These are phyloP conservation scores for Furnarius figulus DNA, from an alignment of 2,113 vertebrate genomes.

Conservation along the genomic window DNA sequence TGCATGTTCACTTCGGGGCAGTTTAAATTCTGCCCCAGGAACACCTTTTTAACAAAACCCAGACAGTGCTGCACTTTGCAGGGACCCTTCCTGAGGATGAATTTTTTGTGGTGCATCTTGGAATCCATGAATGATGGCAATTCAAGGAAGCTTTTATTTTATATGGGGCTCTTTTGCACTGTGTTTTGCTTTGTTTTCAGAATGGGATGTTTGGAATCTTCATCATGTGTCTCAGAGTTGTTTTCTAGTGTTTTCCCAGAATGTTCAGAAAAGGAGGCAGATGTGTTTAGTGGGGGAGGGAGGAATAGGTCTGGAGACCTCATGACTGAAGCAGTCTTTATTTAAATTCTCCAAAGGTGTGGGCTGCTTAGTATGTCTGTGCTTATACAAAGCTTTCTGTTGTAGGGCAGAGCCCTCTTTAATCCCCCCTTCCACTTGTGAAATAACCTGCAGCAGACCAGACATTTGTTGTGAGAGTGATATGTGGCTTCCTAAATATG, in stretches of 20 bases:
- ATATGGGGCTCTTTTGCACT: background rate
- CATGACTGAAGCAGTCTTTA: background rate
- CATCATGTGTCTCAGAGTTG: background rate
- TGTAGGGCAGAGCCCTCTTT: background rate
- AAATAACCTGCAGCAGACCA: background rate
- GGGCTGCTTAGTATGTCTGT: background rate
- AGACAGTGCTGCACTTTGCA: background rate
- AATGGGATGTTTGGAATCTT: background rate
- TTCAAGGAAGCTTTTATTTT: background rate
- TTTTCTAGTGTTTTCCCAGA: background rate
- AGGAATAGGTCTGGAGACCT: background rate
- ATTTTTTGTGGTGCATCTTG: background rate
- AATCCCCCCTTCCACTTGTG: background rate
- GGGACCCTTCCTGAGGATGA: background rate
- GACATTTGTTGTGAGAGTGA: background rate
- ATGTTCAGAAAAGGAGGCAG: background rate
- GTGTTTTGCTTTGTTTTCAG: background rate
- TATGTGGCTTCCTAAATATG: background rate
- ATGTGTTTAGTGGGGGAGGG: background rate
- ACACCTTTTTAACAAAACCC: background rate
- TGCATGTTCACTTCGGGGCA: background rate
- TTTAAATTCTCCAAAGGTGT: background rate
- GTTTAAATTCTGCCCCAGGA: background rate
- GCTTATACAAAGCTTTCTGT: background rate
- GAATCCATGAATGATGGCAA: background rate